Conservation (phyloP, 2,888 invertebrate genomes). For the Hipparchia semele region DNA sequence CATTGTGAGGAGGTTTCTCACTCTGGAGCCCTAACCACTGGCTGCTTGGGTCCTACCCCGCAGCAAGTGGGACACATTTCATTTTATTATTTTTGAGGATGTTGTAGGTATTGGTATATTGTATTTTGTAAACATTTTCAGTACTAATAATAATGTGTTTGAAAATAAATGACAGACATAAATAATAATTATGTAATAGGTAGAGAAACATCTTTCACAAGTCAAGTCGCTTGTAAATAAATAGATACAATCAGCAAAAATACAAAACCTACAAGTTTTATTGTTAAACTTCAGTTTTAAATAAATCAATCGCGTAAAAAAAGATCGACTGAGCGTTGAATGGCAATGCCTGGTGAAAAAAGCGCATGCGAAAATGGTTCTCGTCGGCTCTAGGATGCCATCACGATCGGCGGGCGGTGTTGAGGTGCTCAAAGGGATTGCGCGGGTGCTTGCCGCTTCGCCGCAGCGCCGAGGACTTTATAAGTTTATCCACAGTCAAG, state of each 20-base stretch:
- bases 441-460: slow-evolving; percentile 62
- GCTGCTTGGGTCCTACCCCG: no score
- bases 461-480: slow-evolving; percentile 62
- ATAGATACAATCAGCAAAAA: background rate
- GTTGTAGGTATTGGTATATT: no score
- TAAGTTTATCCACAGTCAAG: slow-evolving; percentile 67
- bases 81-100: no score
- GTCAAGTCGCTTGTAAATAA: no score
- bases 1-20: no score
- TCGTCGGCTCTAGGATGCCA: slow-evolving; percentile 66
- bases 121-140: no score
- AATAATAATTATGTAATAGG: no score
- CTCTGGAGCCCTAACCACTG: no score
- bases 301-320: slow-evolving; percentile 45
- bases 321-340: slow-evolving; percentile 43
- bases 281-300: background rate
- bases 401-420: slow-evolving; percentile 59
- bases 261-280: background rate
- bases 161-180: no score
- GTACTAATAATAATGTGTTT: no score
- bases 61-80: no score
- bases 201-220: no score
- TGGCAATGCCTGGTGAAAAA: slow-evolving; percentile 44
- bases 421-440: slow-evolving; percentile 67
- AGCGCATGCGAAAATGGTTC: slow-evolving; percentile 35